Evolutionary conservation across 2,797 vertebrate species (phyloP).

Genomic region (Amniataba percoides): DNA sequence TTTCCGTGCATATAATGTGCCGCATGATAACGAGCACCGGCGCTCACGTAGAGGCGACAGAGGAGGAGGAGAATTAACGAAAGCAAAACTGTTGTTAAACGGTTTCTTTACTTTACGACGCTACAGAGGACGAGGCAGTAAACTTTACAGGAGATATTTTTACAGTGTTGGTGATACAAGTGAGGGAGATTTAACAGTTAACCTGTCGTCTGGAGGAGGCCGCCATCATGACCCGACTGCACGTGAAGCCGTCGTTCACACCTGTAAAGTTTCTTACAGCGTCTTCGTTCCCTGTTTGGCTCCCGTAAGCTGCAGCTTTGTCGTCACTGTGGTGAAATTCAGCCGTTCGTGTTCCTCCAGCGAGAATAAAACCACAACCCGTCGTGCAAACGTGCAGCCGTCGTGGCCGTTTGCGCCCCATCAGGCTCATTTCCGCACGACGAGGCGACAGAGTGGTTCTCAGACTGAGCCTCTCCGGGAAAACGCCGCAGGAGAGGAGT

Average conservation of each 20-base stretch:
- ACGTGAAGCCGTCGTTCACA: not conserved
- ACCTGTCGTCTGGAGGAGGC: not conserved
- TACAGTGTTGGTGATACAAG: not conserved
- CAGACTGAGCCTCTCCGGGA: not conserved
- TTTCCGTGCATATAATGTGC: constrained; percentile 23
- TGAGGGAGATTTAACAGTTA: not conserved
- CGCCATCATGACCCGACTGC: not conserved
- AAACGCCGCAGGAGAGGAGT: not conserved
- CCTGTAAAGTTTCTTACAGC: not conserved
- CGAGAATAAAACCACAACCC: not conserved
- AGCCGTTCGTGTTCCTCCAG: not conserved
- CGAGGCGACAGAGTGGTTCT: constrained; percentile 3
- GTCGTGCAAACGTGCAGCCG: not conserved
- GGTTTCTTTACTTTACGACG: constrained; percentile 30
- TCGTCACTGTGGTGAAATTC: not conserved
- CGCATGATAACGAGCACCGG: constrained; percentile 22
- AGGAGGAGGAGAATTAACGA: constrained; percentile 15
- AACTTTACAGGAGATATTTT: constrained; percentile 40
- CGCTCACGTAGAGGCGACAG: constrained; percentile 1
- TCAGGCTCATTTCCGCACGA: constrained; percentile 15
- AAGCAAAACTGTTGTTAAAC: constrained; percentile 29
- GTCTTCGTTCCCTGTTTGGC: not conserved
- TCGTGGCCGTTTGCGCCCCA: not conserved
- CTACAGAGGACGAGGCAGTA: not conserved
- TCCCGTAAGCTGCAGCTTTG: constrained; percentile 9